Evolutionary conservation across 1,140 invertebrate species (phyloP), one percentile per base, ranked within the genome.

Genomic region (Nautilus pompilius): DNA sequence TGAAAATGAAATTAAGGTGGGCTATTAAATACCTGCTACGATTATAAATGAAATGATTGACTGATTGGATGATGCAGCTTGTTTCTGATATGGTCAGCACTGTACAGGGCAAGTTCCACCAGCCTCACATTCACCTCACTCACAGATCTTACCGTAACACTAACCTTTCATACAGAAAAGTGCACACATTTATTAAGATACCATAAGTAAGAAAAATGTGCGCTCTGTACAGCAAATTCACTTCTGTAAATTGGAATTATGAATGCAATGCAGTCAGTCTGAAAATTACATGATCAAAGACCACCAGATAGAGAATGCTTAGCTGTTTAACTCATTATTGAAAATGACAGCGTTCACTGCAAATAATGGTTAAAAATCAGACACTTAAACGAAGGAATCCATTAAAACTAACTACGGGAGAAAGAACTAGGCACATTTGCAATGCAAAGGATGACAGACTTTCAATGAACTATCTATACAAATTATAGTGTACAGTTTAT

Each of bases 101-200:
- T 17, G 45, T 3, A 13, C 17, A 46, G 45, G 3, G 13, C 17
- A 3, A 13, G 45, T 13, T 17, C 17, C 45, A 28, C 24, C 49
- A 53, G 17, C 5, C 17, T 26, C 49, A 24, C 49, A 17, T 28
- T 8, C 17, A 53, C 29, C 49, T 53, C 49, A 53, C 24, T 5
- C 49, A 53, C 29, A 53, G 49, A 24, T 15, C 49, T 53, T 28
- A 53, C 49, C 13, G 26, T 22, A 53, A 53, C 49, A 53, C 26
- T 28, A 53, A 28, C 49, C 49, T 53, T 49, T 53, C 15, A 53
- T 8, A 24, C 17, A 33, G 59, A 51, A 61, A 61, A 53, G 48
- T 61, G 59, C 59, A 61, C 59, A 61, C 59, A 53, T 61, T 61
- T 61, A 61, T 61, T 53, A 32, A 61, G 48, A 61, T 61, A 61